Evolutionary conservation across 1,140 invertebrate species (phyloP), one percentile per base, ranked within the genome.

Genomic region (Scaptodrosophila lebanonensis): DNA sequence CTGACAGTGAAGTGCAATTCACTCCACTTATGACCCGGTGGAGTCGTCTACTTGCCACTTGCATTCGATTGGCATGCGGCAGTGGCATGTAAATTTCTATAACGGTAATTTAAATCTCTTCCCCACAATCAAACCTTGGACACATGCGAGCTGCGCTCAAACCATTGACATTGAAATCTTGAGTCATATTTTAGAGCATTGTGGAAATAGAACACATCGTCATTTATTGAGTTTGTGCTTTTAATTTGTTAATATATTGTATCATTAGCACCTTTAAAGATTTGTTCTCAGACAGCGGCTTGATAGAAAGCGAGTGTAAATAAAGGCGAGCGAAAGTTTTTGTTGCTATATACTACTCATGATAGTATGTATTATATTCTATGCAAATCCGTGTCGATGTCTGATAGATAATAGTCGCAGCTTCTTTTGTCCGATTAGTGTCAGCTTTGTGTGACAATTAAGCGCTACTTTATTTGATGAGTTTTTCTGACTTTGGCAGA

Each of bases 291-390:
- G 22, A 35, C 47, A 32, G 47, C 36, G 47, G 52, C 49, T 63
- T 30, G 12, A 15, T 75, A 79, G 75, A 79, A 79, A 79, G 75
- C 75, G 75, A n/a, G n/a, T 75, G 70, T 70, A 82, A 82, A 79
- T 61, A 47, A 67, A 50, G 47, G 51, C 29, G 36, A 82, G 73
- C 69, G 73, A 79, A 79, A 79, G 73, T 82, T 58, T 25, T 60
- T 60, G 11, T 64, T 61, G 22, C 8, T 25, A n/a, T n/a, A n/a
- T 57, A 45, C 22, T 30, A 27, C 57, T 38, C 32, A 17, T 32
- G 36, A 53, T 63, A 32, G 15, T 51, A 38, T 20, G 30, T 64
- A 50, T 48, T 66, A 49, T 70, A 60, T 82, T 66, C 49, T 59
- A 82, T 82, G 76, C 66, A 75, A 82, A 82, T 82, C 75, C 66